These are phyloP conservation scores for Nycteola revayana DNA, from an alignment of 2,888 invertebrate species.

Conservation along the genomic window DNA sequence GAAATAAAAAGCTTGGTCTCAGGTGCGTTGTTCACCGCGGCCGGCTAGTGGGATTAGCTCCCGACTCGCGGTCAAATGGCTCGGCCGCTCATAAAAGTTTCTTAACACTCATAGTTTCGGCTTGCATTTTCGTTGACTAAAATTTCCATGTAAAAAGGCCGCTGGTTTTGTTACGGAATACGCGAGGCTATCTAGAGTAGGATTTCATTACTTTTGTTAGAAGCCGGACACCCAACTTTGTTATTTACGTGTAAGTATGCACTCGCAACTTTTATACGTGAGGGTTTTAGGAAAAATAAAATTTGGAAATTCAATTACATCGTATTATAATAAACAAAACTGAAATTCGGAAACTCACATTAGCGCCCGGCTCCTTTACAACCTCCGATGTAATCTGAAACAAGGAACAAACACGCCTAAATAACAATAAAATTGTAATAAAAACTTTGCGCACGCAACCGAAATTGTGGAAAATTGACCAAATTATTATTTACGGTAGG, in stretches of 20 bases:
- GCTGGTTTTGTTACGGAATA: constrained; percentile 60
- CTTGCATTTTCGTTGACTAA: constrained; percentile 59
- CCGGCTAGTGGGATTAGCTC: constrained; percentile 69
- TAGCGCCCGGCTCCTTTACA: constrained; percentile 77
- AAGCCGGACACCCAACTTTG: constrained; percentile 55
- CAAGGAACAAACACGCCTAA: constrained; percentile 82
- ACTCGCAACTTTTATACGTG: constrained; percentile 33
- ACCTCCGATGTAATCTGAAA: constrained; percentile 79
- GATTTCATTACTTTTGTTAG: constrained; percentile 52
- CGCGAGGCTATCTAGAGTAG: constrained; percentile 52
- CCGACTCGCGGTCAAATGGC: constrained; percentile 74
- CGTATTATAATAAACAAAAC: constrained; percentile 64
- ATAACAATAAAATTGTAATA: constrained; percentile 82
- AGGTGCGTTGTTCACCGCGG: constrained; percentile 65
- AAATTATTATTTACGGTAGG: constrained; percentile 79
- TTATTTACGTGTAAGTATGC: constrained; percentile 45
- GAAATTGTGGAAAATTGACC: constrained; percentile 79
- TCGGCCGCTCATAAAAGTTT: constrained; percentile 74
- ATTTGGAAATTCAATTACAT: constrained; percentile 62
- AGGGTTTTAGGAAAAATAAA: constrained; percentile 24
- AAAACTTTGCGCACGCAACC: constrained; percentile 81
- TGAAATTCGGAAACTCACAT: constrained; percentile 77
- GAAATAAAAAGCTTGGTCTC: constrained; percentile 75
- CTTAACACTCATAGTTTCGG: constrained; percentile 75
- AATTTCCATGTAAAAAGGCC: constrained; percentile 62